Conservation (phyloP, 2,113 vertebrate genomes). For the Deroptyus accipitrinus region DNA sequence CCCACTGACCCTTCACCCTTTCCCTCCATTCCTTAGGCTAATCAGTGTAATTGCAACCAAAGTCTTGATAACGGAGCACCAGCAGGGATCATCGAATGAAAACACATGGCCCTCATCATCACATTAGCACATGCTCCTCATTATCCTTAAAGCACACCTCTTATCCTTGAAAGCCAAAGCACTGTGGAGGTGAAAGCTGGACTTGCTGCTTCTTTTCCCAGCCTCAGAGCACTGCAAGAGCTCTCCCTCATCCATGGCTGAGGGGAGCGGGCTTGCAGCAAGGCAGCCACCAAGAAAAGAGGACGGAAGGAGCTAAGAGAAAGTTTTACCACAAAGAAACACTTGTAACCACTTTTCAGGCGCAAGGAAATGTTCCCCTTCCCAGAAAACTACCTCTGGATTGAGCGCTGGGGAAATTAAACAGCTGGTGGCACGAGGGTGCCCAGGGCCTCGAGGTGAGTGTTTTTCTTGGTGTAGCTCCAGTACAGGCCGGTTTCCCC, state of each 20-base stretch:
- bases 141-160: neutral
- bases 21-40: neutral
- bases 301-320: rapidly evolving
- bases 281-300: rapidly evolving
- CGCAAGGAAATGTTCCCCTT: rapidly evolving
- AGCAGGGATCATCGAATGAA: rapidly evolving
- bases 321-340: neutral
- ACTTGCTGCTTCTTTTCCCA: rapidly evolving
- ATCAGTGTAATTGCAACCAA: neutral
- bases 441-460: rapidly evolving
- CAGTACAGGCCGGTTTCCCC: rapidly evolving
- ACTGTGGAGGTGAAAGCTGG: neutral
- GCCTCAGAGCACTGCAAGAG: rapidly evolving
- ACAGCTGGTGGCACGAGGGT: rapidly evolving
- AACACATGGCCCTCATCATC: neutral
- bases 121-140: neutral
- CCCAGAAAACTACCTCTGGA: neutral
- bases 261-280: rapidly evolving
- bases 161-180: rapidly evolving
- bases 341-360: rapidly evolving
- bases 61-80: neutral
- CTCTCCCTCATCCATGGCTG: rapidly evolving
- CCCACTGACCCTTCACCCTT: neutral
- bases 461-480: rapidly evolving
- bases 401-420: neutral